Evolutionary conservation across 2,797 vertebrate genomes (phyloP).

Genomic region (Agapornis canus): DNA sequence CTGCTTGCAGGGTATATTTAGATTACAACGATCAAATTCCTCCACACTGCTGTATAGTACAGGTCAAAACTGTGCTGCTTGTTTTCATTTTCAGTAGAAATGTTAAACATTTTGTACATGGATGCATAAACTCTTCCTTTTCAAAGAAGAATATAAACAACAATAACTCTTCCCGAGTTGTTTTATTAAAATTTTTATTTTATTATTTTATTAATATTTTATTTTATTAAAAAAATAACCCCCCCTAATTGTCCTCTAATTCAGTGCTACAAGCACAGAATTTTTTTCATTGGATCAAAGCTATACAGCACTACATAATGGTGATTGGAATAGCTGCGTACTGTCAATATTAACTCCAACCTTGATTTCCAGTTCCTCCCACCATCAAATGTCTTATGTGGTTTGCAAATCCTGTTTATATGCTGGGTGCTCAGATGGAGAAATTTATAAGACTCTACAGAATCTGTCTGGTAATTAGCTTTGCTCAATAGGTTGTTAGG

Average conservation of each 20-base stretch:
- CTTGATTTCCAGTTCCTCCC: background rate
- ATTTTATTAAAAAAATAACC: background rate
- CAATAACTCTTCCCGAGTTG: background rate
- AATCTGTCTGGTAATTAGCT: background rate
- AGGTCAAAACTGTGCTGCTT: conserved; percentile 17
- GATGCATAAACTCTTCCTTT: background rate
- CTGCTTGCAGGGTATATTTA: conserved; percentile 31
- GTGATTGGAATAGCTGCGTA: background rate
- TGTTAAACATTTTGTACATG: background rate
- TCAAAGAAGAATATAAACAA: background rate
- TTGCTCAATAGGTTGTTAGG: background rate
- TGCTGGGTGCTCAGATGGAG: background rate
- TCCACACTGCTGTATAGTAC: background rate
- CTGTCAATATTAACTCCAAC: background rate
- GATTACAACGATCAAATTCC: background rate
- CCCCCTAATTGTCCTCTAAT: background rate
- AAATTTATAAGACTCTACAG: background rate
- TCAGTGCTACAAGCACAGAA: background rate
- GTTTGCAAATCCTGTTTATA: background rate
- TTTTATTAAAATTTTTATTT: background rate
- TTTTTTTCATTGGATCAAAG: background rate
- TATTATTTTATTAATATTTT: background rate
- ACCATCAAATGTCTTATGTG: background rate
- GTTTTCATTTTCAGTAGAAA: conserved; percentile 50
- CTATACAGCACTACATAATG: background rate